Conservation (phyloP, 1,140 invertebrate genomes). For the Trialeurodes vaporariorum region DNA sequence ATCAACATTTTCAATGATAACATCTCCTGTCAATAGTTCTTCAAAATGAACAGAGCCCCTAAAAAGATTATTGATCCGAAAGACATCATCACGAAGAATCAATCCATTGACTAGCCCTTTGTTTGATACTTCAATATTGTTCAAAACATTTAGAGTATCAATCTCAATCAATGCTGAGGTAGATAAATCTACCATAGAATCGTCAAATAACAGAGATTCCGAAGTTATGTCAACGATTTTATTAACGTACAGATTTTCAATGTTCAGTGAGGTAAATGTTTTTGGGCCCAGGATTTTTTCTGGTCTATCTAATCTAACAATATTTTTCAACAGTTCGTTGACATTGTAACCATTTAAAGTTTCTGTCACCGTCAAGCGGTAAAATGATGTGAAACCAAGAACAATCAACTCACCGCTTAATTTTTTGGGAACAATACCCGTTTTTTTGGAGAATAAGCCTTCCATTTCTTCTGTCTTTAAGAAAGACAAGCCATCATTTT, state of each 20-base stretch:
- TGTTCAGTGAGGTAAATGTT: background rate
- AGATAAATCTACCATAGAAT: background rate
- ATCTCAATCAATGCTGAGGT: too few species aligned
- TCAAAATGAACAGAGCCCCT: background rate
- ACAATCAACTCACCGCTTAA: background rate
- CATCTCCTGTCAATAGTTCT: too few species aligned
- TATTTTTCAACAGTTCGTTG: background rate
- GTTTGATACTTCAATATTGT: background rate
- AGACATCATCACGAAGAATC: background rate
- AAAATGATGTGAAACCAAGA: background rate
- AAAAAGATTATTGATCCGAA: conserved; percentile 12
- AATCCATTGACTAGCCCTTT: background rate
- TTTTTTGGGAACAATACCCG: background rate
- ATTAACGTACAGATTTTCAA: background rate
- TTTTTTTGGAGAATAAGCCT: background rate
- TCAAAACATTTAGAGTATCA: background rate
- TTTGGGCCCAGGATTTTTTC: background rate
- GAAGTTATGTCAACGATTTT: background rate
- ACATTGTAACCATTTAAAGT: background rate
- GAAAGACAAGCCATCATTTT: background rate
- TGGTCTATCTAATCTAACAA: background rate
- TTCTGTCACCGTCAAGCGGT: background rate
- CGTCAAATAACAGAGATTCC: background rate
- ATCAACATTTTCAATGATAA: too few species aligned
- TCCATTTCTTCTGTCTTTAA: background rate